Conservation (phyloP, 2,113 vertebrate genomes). For the western clawed frog (Xenopus tropicalis) region DNA sequence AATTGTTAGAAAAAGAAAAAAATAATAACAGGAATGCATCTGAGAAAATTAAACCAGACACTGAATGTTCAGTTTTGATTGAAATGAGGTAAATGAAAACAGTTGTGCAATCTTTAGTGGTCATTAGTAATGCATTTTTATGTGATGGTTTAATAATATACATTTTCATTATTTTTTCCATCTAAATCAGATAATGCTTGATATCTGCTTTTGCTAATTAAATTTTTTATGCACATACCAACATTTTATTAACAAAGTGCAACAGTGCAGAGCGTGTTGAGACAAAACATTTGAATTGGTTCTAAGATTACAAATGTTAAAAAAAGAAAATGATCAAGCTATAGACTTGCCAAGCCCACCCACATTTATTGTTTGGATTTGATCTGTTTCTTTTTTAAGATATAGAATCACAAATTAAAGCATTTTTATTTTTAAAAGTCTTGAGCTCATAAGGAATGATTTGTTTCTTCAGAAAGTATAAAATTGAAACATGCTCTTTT, state of each 20-base stretch:
- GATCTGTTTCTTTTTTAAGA: conserved; percentile 13
- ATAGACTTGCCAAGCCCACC: conserved; percentile 29
- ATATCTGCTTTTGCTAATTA: conserved; percentile 36
- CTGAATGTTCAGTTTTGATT: conserved; percentile 11
- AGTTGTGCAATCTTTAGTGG: conserved; percentile 22
- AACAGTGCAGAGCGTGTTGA: conserved; percentile 13
- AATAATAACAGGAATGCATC: conserved; percentile 28
- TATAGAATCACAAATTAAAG: conserved; percentile 1
- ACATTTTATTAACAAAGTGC: conserved; percentile 15
- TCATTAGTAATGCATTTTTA: conserved; percentile 6
- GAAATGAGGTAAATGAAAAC: conserved; percentile 29
- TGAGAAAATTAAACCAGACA: conserved; percentile 28
- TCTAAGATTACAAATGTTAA: conserved; percentile 29
- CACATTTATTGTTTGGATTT: conserved; percentile 11
- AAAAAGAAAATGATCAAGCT: conserved; percentile 9
- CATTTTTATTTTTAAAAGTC: neutral
- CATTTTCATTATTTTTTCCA: conserved; percentile 26
- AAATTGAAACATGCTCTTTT: too few species aligned
- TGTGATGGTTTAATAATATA: conserved; percentile 27
- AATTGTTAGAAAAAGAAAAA: neutral
- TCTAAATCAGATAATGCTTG: conserved; percentile 21
- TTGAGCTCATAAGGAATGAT: neutral
- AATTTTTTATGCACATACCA: conserved; percentile 12
- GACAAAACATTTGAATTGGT: conserved; percentile 6
- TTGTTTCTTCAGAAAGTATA: neutral